phyloP scores from a whole-genome alignment of 2,888 invertebrate genomes.

The Cetonia aurata region DNA sequence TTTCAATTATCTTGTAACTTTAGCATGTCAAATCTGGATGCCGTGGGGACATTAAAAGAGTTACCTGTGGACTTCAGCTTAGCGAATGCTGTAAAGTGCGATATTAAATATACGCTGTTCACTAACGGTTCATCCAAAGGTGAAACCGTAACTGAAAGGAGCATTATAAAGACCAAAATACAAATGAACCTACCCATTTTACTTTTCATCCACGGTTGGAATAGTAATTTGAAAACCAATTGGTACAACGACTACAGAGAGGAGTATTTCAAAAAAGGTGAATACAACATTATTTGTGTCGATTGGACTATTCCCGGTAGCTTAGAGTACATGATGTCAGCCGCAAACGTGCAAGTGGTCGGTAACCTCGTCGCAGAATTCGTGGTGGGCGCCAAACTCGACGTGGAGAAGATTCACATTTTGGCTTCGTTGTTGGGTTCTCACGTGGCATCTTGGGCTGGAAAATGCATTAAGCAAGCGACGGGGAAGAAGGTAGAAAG shows the following conservation, averaged over 20 bases:
- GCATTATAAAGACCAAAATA: slow-evolving; percentile 35
- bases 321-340: slow-evolving; percentile 27
- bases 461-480: slow-evolving; percentile 51
- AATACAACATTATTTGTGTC: slow-evolving; percentile 40
- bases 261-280: slow-evolving; percentile 44
- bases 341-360: slow-evolving; percentile 54
- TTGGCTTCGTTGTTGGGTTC: slow-evolving; percentile 61
- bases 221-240: slow-evolving; percentile 38
- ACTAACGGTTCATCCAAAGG: slow-evolving; percentile 47
- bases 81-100: slow-evolving; percentile 51
- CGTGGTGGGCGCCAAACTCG: slow-evolving; percentile 45
- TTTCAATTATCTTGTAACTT: too few species aligned
- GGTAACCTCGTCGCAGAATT: slow-evolving; percentile 56
- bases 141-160: slow-evolving; percentile 51
- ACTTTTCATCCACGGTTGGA: slow-evolving; percentile 48
- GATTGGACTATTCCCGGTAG: slow-evolving; percentile 42
- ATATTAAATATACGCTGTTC: slow-evolving; percentile 54
- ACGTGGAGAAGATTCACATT: slow-evolving; percentile 55
- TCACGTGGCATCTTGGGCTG: slow-evolving; percentile 60
- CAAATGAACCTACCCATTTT: slow-evolving; percentile 33
- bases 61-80: slow-evolving; percentile 53
- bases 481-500: slow-evolving; percentile 48
- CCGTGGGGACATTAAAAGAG: neutral
- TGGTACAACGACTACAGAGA: slow-evolving; percentile 44
- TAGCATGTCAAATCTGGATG: too few species aligned